Conservation (phyloP, 2,797 vertebrate species). For the Sylvia borin region DNA sequence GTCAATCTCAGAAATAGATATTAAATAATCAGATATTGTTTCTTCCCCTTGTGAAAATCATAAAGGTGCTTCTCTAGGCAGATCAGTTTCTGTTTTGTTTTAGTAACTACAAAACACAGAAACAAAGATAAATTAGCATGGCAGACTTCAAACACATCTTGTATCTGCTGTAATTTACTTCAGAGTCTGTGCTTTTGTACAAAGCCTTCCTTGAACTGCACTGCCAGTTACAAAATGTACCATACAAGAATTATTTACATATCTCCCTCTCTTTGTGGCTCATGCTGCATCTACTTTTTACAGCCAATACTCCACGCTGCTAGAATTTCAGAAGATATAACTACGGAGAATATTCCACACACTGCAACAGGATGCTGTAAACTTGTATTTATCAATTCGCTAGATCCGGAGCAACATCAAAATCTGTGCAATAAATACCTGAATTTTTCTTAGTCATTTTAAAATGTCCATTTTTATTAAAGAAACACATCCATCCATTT, state of each 20-base stretch:
- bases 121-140: background rate
- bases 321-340: background rate
- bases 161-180: background rate
- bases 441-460: background rate
- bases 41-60: background rate
- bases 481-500: background rate
- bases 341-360: background rate
- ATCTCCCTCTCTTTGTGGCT: background rate
- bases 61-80: background rate
- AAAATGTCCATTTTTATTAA: background rate
- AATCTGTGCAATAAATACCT: background rate
- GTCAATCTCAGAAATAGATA: background rate
- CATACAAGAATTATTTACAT: background rate
- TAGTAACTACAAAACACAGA: background rate
- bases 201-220: background rate
- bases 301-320: background rate
- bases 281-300: background rate
- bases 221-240: background rate
- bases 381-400: background rate
- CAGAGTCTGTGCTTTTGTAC: background rate
- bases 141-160: background rate
- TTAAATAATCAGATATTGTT: background rate
- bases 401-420: background rate
- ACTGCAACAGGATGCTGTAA: background rate
- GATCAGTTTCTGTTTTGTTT: background rate